Percentiles rank a stretch among this genome's conserved stretches.
Evolutionary conservation across 2,797 vertebrate genomes (phyloP).

Genomic region (Aplochiton taeniatus): DNA sequence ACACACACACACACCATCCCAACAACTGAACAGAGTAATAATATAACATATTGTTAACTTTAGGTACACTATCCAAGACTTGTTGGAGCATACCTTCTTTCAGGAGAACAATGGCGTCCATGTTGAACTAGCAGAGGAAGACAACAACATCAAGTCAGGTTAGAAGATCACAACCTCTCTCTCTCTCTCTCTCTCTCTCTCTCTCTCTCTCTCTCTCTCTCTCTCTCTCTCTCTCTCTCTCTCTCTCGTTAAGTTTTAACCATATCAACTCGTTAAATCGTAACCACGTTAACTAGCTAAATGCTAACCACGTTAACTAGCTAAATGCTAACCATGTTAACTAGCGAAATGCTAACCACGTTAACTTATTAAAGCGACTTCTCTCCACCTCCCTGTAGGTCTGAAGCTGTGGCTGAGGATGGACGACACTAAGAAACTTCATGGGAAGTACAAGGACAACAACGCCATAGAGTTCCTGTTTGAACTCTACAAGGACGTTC

Average conservation of each 20-base stretch:
- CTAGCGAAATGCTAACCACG: no score
- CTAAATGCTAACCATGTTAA: no score
- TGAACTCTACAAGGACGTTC: constrained; percentile 92
- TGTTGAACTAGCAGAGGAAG: constrained; percentile 94
- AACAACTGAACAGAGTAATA: no score
- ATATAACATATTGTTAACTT: no score
- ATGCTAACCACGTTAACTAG: no score
- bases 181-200: not conserved
- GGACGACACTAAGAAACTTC: constrained; percentile 92
- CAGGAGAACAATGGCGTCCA: constrained; percentile 94
- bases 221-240: not conserved
- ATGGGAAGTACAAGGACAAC: constrained; percentile 96
- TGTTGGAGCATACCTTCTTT: constrained; percentile 95
- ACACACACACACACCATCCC: not conserved
- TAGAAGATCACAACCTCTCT: not conserved
- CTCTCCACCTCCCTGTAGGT: no score
- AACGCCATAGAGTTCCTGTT: constrained; percentile 98
- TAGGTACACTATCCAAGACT: constrained; percentile 96
- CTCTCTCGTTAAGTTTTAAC: no score
- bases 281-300: no score
- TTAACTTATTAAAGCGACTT: no score
- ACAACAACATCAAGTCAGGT: constrained; percentile 87
- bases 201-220: not conserved
- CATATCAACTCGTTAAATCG: no score
- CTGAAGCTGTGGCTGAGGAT: constrained; percentile 97